Percentiles rank a stretch among this genome's conserved stretches.
Conservation (phyloP, 2,113 vertebrate genomes). For the Ptychochromis oligacanthus region DNA sequence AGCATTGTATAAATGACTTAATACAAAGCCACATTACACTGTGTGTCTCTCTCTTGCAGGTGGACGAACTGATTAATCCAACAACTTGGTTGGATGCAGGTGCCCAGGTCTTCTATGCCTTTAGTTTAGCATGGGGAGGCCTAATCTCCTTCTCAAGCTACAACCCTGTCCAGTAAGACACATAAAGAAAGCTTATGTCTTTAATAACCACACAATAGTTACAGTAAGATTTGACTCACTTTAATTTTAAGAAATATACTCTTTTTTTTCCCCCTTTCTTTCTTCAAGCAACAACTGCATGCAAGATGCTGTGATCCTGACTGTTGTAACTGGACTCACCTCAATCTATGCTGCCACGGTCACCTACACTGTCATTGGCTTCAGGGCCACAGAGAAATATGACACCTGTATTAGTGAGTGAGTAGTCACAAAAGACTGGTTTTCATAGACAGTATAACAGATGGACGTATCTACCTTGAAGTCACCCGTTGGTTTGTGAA, state of each 20-base stretch:
- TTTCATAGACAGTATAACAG: neutral
- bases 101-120: conserved; percentile 93
- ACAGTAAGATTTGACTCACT: neutral
- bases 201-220: neutral
- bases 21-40: neutral
- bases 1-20: neutral
- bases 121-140: conserved; percentile 90
- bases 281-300: conserved; percentile 89
- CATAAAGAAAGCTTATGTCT: neutral
- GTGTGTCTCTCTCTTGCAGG: conserved; percentile 59
- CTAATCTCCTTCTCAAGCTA: conserved; percentile 98
- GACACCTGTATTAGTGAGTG: conserved; percentile 85
- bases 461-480: neutral
- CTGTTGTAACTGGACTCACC: conserved; percentile 87
- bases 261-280: neutral
- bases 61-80: conserved; percentile 85
- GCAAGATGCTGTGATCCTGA: conserved; percentile 87
- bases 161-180: conserved; percentile 91
- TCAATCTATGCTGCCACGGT: conserved; percentile 89
- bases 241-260: neutral
- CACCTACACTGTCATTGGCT: conserved; percentile 92
- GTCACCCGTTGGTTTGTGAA: conserved; percentile 16
- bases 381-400: conserved; percentile 88
- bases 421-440: conserved; percentile 34
- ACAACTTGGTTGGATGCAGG: conserved; percentile 92